Evolutionary conservation across 2,113 vertebrate genomes (phyloP).

Genomic region (Nycticebus coucang): DNA sequence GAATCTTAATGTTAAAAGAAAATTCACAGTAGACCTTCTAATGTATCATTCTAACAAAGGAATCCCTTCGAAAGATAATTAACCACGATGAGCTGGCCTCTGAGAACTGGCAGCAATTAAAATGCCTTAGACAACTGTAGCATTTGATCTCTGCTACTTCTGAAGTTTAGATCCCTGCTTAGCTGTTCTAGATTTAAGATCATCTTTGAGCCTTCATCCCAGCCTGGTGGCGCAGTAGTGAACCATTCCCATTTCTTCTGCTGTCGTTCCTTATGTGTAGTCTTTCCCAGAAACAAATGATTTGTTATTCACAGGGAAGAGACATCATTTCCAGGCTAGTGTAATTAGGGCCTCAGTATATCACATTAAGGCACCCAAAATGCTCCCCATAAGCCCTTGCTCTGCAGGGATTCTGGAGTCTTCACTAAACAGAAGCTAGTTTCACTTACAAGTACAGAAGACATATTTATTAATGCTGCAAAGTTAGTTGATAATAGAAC

Average conservation of each 20-base stretch:
- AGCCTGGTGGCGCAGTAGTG: background rate
- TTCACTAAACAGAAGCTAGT: background rate
- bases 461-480: background rate
- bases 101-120: background rate
- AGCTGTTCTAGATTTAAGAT: background rate
- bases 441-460: background rate
- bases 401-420: background rate
- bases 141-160: background rate
- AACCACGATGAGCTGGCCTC: background rate
- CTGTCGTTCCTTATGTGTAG: background rate
- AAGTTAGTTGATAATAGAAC: background rate
- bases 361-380: background rate
- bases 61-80: background rate
- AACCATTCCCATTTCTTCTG: background rate
- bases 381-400: background rate
- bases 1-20: background rate
- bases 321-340: background rate
- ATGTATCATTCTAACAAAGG: background rate
- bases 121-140: background rate
- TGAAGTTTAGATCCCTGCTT: background rate
- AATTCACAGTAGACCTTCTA: background rate
- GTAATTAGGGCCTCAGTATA: background rate
- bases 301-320: background rate
- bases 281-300: background rate
- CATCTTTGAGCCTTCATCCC: background rate